Evolutionary conservation across 1,140 invertebrate genomes (phyloP), one percentile per base, ranked within the genome.

Genomic region (Drosophila suzukii): DNA sequence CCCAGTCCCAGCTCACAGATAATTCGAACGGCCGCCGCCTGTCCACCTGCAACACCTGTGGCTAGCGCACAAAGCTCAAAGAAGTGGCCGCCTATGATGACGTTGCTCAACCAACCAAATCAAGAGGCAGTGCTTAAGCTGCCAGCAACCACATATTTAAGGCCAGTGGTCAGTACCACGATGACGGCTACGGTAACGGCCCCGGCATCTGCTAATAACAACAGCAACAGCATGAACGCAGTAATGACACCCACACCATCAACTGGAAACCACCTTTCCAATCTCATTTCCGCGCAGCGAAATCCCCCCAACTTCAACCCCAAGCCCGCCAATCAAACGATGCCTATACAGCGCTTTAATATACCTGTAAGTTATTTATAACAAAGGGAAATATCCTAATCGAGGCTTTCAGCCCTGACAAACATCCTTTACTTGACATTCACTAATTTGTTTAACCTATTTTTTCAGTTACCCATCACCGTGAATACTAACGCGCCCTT

Each of bases 261-360:
- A 13, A 11, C 58, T 6, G 36, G 51, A 20, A 53, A 51, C 8
- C 79, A 83, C n/a, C 46, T 88, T 39, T 57, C 38, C 43, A 82
- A 55, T 27, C 50, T 77, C 4, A 49, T 89, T 30, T 13, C 75
- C 11, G 39, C 15, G 1, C 76, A 67, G 27, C 79, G 84, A 5
- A 88, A 59, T 36, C 17, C 54, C 7, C 8, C 61, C 4, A 75
- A 7, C 57, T 84, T 65, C 13, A 50, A 38, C 38, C 27, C 17
- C 32, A 88, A 32, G 12, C 10, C 51, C 11, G 10, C 11, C 6
- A 7, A 15, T 6, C 77, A 77, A 3, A 30, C 61, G 1, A 46
- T 68, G n/a, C 27, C 76, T 13, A 47, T 89, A 20, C 84, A 71
- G 34, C 84, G 78, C 4, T 89, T 73, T 24, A 90, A 84, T 51